A percentile compares a stretch with the other conserved stretches of the same genome.
Evolutionary conservation across 2,888 invertebrate genomes (phyloP).

Genomic region (Pseudolycoriella hygida): DNA sequence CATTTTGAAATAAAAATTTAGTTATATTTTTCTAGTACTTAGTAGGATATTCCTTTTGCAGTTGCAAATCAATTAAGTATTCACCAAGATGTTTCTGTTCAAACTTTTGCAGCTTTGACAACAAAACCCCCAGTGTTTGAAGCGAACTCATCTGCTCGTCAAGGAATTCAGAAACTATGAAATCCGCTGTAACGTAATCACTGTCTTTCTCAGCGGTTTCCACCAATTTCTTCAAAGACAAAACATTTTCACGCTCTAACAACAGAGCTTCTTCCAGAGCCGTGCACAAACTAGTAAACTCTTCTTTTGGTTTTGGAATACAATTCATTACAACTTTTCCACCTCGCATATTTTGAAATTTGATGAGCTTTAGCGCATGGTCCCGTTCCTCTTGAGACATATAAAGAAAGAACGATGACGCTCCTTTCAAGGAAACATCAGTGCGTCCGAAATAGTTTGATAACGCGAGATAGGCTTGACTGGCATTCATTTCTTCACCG

Average conservation of each 20-base stretch:
- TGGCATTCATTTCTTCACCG: constrained; percentile 37
- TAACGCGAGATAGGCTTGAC: constrained; percentile 42
- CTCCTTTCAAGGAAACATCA: constrained; percentile 28
- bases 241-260: too few species aligned
- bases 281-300: not conserved
- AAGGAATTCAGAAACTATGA: constrained; percentile 34
- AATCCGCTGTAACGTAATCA: constrained; percentile 34
- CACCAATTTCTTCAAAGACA: constrained; percentile 16
- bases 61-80: too few species aligned
- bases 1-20: too few species aligned
- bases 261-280: too few species aligned
- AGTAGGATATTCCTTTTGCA: too few species aligned
- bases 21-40: too few species aligned
- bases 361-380: constrained; percentile 29
- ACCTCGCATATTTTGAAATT: constrained; percentile 32
- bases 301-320: constrained; percentile 2
- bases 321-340: constrained; percentile 19
- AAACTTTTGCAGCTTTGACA: too few species aligned
- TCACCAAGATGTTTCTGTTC: too few species aligned
- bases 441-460: constrained; percentile 32
- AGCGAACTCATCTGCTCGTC: constrained; percentile 27
- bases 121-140: too few species aligned
- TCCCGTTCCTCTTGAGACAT: constrained; percentile 33
- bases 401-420: constrained; percentile 24
- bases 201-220: constrained; percentile 27